Percentiles rank a stretch among this genome's conserved stretches.
phyloP scores from a whole-genome alignment of 2,888 invertebrate species.

The Chaetoderma sp. region DNA sequence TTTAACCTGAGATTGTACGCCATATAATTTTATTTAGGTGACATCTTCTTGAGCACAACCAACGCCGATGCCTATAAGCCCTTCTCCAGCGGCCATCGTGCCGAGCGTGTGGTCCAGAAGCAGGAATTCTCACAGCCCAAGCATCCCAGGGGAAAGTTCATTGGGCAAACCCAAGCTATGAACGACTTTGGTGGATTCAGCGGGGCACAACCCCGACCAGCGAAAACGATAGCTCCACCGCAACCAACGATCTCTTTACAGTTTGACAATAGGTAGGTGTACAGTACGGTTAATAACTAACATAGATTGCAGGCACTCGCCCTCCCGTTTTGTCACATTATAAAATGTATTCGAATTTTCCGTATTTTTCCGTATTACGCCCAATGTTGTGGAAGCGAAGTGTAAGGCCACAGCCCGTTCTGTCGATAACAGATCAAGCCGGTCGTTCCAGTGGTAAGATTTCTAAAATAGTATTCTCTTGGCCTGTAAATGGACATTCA shows the following conservation, averaged over 20 bases:
- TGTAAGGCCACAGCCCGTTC: too few relatives aligned
- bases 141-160: conserved; percentile 48
- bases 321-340: too few relatives aligned
- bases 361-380: too few relatives aligned
- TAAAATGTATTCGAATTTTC: too few relatives aligned
- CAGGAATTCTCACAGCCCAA: conserved; percentile 42
- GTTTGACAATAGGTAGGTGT: conserved; percentile 59
- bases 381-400: too few relatives aligned
- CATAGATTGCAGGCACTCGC: too few relatives aligned
- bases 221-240: conserved; percentile 54
- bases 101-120: conserved; percentile 40
- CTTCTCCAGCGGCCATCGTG: conserved; percentile 49
- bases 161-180: conserved; percentile 51
- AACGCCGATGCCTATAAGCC: conserved; percentile 53
- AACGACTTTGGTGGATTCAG: conserved; percentile 54
- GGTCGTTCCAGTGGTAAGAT: too few relatives aligned
- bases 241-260: conserved; percentile 58
- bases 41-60: conserved; percentile 54
- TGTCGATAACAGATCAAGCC: too few relatives aligned
- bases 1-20: too few relatives aligned
- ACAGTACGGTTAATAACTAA: too few relatives aligned
- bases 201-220: conserved; percentile 46
- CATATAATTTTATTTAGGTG: conserved; percentile 52
- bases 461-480: too few relatives aligned
- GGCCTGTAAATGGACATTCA: too few relatives aligned